Conservation (phyloP, 2,888 invertebrate genomes). For the Hermaeophaga mercurialis region DNA sequence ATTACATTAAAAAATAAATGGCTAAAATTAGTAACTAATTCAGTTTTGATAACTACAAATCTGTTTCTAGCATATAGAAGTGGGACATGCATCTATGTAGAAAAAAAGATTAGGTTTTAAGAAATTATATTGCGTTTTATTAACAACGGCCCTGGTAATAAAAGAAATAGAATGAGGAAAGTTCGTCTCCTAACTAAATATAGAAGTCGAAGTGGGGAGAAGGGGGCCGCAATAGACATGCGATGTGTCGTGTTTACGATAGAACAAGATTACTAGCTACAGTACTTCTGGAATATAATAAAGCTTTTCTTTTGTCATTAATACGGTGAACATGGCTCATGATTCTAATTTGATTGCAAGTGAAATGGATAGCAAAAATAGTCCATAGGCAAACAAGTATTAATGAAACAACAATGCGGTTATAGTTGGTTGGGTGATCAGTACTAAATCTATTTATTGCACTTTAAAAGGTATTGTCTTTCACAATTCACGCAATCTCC, state of each 20-base stretch:
- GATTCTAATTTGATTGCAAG: constrained; percentile 34
- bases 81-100: too few species aligned
- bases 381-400: background rate
- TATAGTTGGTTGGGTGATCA: too few species aligned
- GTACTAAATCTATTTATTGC: too few species aligned
- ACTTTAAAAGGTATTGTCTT: too few species aligned
- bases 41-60: too few species aligned
- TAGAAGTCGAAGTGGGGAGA: constrained; percentile 12
- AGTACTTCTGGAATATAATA: constrained; percentile 34
- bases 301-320: constrained; percentile 34
- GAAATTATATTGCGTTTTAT: background rate
- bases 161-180: constrained; percentile 9
- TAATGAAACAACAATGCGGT: too few species aligned
- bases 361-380: constrained; percentile 24
- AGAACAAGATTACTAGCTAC: constrained; percentile 32
- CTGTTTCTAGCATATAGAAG: too few species aligned
- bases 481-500: too few species aligned
- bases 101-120: background rate
- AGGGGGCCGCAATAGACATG: constrained; percentile 41
- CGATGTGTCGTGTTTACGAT: constrained; percentile 43
- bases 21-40: too few species aligned
- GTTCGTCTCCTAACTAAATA: constrained; percentile 13
- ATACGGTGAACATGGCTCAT: constrained; percentile 26
- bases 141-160: constrained; percentile 1
- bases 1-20: too few species aligned